Evolutionary conservation across 2,113 vertebrate genomes (phyloP).

Genomic region (Ascaphus truei): DNA sequence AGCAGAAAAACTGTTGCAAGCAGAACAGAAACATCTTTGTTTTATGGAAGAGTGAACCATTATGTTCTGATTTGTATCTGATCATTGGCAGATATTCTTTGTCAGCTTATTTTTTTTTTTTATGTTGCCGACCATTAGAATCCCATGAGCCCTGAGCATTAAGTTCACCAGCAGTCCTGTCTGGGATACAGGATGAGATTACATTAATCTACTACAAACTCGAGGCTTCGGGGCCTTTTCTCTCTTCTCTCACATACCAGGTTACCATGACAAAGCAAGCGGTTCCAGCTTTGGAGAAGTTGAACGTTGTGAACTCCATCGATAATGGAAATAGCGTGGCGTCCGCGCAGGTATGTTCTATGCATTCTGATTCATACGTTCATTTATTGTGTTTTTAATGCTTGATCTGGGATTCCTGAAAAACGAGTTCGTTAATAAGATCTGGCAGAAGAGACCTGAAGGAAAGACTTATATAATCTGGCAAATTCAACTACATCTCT

Average conservation of each 20-base stretch:
- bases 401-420: too few relatives aligned
- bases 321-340: too few relatives aligned
- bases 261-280: background rate
- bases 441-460: too few relatives aligned
- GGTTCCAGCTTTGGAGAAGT: background rate
- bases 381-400: too few relatives aligned
- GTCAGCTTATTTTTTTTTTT: background rate
- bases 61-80: slow-evolving; percentile 11
- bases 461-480: too few relatives aligned
- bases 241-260: background rate
- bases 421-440: too few relatives aligned
- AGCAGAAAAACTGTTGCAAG: background rate
- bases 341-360: too few relatives aligned
- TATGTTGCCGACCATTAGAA: slow-evolving; percentile 18
- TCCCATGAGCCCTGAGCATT: slow-evolving; percentile 43
- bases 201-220: background rate
- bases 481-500: too few relatives aligned
- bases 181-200: slow-evolving; percentile 17
- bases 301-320: too few relatives aligned
- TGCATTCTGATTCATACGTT: too few relatives aligned
- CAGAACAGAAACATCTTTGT: slow-evolving; percentile 8
- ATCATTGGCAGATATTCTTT: slow-evolving; percentile 20
- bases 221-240: background rate
- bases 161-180: slow-evolving; percentile 18
- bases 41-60: background rate